phyloP scores from a whole-genome alignment of 2,888 invertebrate species.

The Troides aeacus region DNA sequence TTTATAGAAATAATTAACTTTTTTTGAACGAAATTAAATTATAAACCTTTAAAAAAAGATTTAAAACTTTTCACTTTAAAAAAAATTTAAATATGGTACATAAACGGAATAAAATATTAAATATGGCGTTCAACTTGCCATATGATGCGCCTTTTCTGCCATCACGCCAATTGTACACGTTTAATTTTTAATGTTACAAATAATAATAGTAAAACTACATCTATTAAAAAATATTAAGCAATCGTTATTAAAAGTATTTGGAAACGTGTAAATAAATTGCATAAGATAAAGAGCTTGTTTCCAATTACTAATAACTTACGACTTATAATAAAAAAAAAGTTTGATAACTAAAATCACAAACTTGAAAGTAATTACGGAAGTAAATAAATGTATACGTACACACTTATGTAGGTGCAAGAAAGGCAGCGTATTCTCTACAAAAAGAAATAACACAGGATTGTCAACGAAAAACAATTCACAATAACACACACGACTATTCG shows the following conservation, averaged over 20 bases:
- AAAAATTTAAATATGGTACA: neutral
- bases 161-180: neutral
- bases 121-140: neutral
- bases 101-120: neutral
- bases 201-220: neutral
- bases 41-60: neutral
- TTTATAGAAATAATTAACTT: no score
- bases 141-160: neutral
- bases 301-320: conserved; percentile 1
- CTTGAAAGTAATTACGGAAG: neutral
- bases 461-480: conserved; percentile 35
- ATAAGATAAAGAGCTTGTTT: neutral
- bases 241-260: neutral
- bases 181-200: neutral
- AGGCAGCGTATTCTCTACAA: conserved; percentile 5
- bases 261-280: conserved; percentile 2
- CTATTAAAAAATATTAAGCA: neutral
- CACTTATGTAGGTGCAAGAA: conserved; percentile 1
- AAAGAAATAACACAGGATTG: conserved; percentile 26
- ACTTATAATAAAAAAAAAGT: conserved; percentile 22
- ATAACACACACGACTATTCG: conserved; percentile 45
- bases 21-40: no score
- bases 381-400: conserved; percentile 7
- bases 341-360: conserved; percentile 14
- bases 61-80: neutral